Conservation (phyloP, 2,888 invertebrate genomes). For the Epiperipatus broadwayi region DNA sequence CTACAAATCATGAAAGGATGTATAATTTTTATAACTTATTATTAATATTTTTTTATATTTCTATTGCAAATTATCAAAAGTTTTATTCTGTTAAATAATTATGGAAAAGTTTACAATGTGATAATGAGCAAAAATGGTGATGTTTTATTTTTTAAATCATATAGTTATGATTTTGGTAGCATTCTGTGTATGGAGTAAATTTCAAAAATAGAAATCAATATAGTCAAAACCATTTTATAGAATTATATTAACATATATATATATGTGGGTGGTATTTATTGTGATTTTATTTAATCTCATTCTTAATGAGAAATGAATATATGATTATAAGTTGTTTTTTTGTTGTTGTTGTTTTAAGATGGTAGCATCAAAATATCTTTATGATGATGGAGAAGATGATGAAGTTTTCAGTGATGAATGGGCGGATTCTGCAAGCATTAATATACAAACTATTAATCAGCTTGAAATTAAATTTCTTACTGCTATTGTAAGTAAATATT, state of each 20-base stretch:
- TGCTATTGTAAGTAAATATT: conserved; percentile 56
- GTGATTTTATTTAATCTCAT: neutral
- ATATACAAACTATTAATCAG: conserved; percentile 49
- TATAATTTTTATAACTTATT: no score
- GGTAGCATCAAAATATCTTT: conserved; percentile 86
- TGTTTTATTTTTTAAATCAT: conserved; percentile 4
- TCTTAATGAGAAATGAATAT: neutral
- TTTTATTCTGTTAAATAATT: no score
- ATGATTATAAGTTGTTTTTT: conserved; percentile 1
- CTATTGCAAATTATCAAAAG: no score
- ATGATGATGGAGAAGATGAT: conserved; percentile 78
- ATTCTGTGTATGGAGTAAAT: neutral
- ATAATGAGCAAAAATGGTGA: no score
- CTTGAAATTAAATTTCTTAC: conserved; percentile 69
- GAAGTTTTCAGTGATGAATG: conserved; percentile 79
- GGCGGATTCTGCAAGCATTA: conserved; percentile 63
- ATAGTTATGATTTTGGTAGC: neutral
- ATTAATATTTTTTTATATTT: no score
- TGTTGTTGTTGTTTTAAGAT: conserved; percentile 39
- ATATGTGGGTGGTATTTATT: no score
- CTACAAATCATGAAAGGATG: no score
- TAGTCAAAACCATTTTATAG: neutral
- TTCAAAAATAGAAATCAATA: neutral
- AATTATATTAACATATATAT: no score
- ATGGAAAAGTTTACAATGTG: no score